Evolutionary conservation across 23 tunicate genomes (phyloP), one percentile per base, ranked within the genome.

Genomic region (Ciona savignyi): DNA sequence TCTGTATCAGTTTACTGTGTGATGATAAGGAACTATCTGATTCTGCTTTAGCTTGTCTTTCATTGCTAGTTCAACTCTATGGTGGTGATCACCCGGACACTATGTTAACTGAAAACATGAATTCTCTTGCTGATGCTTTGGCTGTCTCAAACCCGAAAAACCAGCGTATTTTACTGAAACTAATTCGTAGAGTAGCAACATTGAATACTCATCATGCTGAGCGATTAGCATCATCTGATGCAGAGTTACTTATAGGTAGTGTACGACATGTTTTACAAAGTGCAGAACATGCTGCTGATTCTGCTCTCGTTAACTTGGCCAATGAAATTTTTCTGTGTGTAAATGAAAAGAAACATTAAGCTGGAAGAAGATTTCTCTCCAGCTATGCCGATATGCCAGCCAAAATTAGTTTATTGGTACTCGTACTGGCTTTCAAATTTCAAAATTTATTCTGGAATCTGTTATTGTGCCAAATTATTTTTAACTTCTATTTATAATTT

Each of bases 51-150:
- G 89, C 86, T 15, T 86, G 82, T 67, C 61, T 91, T 27, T 91
- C 97, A 2, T 34, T 91, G 86, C 60, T 91, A 56, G 91, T 91
- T 42, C 97, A 91, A 71, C 67, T 91, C 34, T 91, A 69, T 77
- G 97, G 97, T 19, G 97, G 97, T 4, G 97, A 91, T 56, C 97
- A 91, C 51, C 91, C 91, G 2, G 97, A 91, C 35, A 91, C 97
- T 20, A 71, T 91, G 80, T 69, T 69, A 2, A 68, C 71, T n/a
- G 71, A 78, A 31, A 91, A 91, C 65, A 85, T 91, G 91, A 84
- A 87, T 25, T 70, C 86, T 35, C 56, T 91, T 6, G 97, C 97
- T 3, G 70, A 70, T 30, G 80, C 83, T 23, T 77, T 91, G 9
- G 25, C 71, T 51, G 70, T 65, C 27, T 30, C 86, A 3, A 66